Evolutionary conservation across 1,140 invertebrate species (phyloP), one percentile per base, ranked within the genome.

Genomic region (Drosophila pachea): DNA sequence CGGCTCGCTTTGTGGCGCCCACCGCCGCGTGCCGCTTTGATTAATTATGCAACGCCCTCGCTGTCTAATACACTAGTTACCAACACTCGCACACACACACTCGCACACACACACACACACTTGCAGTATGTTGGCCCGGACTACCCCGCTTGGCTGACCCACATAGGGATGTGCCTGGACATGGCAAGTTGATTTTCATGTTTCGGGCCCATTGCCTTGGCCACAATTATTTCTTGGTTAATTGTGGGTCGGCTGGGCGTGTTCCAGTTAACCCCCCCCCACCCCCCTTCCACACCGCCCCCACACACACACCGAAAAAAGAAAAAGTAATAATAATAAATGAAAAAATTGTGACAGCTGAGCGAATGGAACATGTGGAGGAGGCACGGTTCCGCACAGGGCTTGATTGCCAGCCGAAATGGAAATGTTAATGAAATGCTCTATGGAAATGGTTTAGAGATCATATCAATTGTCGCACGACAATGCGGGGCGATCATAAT

Each of bases 1-100:
- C 81, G 81, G 81, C 74, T 68, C 67, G 16, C 81, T 84, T 84
- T 84, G 81, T 84, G 76, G 81, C 81, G 76, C 81, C 76, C 81
- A 84, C 66, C 67, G 70, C 75, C 76, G 70, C 76, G 81, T 86
- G 76, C 74, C 76, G 76, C 74, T 77, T 86, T 84, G 81, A 84
- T 84, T 84, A 84, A 84, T 84, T 84, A 84, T 81, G 76, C 81
- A 63, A 63, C 76, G 78, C 76, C 68, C 54, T 16, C 53, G 40
- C 33, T 22, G 11, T 16, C 7, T 9, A 32, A 31, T 12, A n/a
- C 11, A 12, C 56, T 16, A 7, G 38, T 33, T 33, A 47, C 9
- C 5, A 16, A 35, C 35, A 56, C 43, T 33, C 48, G 35, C 48
- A 54, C 12, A 11, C 16, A 49, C 16, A 22, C 29, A 5, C 50